Evolutionary conservation across 2,888 invertebrate species (phyloP).

Genomic region (Eumacrocentrus americanus): DNA sequence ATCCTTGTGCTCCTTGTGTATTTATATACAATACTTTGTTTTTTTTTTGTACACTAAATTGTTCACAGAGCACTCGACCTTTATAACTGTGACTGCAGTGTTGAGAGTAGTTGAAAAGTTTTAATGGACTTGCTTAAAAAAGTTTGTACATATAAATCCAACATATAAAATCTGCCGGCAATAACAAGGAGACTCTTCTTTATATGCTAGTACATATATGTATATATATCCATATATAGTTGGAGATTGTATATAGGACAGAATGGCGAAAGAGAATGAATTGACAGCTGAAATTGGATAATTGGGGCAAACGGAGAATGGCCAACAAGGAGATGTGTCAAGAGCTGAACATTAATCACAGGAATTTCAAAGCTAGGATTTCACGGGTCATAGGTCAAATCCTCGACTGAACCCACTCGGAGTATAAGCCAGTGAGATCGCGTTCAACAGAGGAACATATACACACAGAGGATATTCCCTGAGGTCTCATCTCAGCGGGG

Average conservation of each 20-base stretch:
- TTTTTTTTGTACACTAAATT: slow-evolving; percentile 13
- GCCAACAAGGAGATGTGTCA: background rate
- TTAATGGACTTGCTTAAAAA: slow-evolving; percentile 24
- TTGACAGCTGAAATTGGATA: slow-evolving; percentile 3
- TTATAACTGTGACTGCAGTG: slow-evolving; percentile 14
- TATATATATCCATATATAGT: background rate
- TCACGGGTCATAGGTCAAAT: slow-evolving; percentile 22
- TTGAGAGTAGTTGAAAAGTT: slow-evolving; percentile 21
- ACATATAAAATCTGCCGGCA: slow-evolving; percentile 13
- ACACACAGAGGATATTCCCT: slow-evolving; percentile 24
- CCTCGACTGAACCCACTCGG: slow-evolving; percentile 15
- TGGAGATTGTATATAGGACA: too few species aligned
- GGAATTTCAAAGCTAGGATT: slow-evolving; percentile 19
- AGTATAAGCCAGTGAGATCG: background rate
- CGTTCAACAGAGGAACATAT: slow-evolving; percentile 1
- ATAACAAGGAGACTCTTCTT: slow-evolving; percentile 7
- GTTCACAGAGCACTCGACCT: slow-evolving; percentile 11
- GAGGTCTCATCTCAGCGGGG: slow-evolving; percentile 21
- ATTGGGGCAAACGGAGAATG: background rate
- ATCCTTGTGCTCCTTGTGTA: background rate
- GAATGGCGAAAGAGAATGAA: too few species aligned
- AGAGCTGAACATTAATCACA: background rate
- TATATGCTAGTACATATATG: background rate
- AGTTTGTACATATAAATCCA: slow-evolving; percentile 19
- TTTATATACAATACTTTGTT: background rate